Base-by-base conservation (phyloP, 1,140 invertebrate species). In the Zaprionus gabonicus region DNA sequence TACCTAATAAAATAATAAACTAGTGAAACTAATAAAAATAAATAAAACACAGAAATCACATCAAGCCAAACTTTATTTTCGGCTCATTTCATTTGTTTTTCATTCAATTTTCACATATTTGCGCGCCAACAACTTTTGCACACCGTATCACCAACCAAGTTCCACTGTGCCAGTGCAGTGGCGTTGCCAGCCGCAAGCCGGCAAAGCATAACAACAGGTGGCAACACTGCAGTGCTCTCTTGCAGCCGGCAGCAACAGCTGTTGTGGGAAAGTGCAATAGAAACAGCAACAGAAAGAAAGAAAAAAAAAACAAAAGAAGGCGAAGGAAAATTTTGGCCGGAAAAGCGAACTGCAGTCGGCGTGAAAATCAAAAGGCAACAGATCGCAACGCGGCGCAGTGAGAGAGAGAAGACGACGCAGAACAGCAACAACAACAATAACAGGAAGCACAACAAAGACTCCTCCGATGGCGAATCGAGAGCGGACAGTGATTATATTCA, bases 401-500 rank as follows among this genome's bases (percentile, higher is more conserved):
- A 36, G 10, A n/a, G 28, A 53, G 49, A 53, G 20, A 53, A 27
- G 9, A 59, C 28, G 9, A 36, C 20, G 12, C 34, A 49, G 17
- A 31, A n/a, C 56, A 59, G 5, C 38, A 28, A 46, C 59, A 62
- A 20, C n/a, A 6, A 20, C 17, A 31, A 55, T 13, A 55, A 56
- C 23, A 88, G 84, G 85, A 80, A 46, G 5, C n/a, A 23, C 46
- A 51, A 23, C 9, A 20, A 51, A 20, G 20, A 51, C 23, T 20
- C n/a, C 17, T 49, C 17, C 46, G 46, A 25, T 25, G 46, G 46
- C 20, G 20, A 91, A 75, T 70, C 86, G 71, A 44, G 75, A 80
- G 63, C 91, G 91, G 31, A 94, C 93, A 77, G 93, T 94, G 28
- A 93, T 94, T 55, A 90, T 94, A 73, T 94, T 94, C 74, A 94